A percentile compares a stretch with the other conserved stretches of the same genome.
phyloP scores from a whole-genome alignment of 2,113 vertebrate species.

The Parus major region DNA sequence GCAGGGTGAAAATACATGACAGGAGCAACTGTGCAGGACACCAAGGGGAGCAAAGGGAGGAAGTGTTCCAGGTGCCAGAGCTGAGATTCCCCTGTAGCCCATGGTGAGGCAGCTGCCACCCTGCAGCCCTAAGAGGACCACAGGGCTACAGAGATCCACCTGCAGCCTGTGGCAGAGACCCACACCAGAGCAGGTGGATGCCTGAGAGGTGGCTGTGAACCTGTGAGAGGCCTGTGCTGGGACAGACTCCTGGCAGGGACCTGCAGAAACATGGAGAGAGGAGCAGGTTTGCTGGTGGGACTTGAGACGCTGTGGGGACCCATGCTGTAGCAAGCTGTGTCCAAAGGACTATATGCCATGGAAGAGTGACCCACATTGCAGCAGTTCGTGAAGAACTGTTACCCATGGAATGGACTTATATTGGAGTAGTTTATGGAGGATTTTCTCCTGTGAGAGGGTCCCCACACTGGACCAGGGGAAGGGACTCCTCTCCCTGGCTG shows the following conservation, averaged over 20 bases:
- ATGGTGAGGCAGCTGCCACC: background rate
- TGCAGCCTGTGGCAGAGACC: background rate
- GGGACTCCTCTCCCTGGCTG: background rate
- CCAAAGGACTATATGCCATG: background rate
- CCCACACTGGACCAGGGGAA: background rate
- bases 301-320: fast-evolving
- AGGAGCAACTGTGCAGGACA: background rate
- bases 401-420: background rate
- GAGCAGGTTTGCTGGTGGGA: background rate
- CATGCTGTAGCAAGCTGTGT: background rate
- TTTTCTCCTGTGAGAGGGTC: background rate
- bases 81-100: background rate
- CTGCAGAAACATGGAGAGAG: background rate
- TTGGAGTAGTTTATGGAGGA: background rate
- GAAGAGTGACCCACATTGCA: background rate
- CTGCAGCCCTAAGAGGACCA: background rate
- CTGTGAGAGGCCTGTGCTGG: background rate
- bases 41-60: background rate
- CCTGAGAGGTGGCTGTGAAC: background rate
- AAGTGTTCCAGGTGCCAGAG: background rate
- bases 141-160: background rate
- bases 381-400: background rate
- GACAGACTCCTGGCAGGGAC: background rate
- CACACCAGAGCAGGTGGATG: background rate
- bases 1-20: background rate